phyloP scores from a whole-genome alignment of 2,113 vertebrate species.

The Arizona elegans region DNA sequence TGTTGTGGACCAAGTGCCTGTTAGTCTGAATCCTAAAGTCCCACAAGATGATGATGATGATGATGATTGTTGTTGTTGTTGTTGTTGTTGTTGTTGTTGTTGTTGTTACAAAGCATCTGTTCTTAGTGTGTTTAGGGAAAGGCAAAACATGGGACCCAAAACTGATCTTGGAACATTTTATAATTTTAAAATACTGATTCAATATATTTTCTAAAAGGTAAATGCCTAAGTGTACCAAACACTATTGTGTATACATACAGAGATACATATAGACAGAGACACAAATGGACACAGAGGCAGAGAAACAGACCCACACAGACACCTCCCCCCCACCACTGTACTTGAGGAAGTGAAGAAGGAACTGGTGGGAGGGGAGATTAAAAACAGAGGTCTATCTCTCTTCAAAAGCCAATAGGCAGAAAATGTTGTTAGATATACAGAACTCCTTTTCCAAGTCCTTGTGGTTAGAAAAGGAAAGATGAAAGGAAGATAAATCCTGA shows the following conservation, averaged over 20 bases:
- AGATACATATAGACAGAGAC: not conserved
- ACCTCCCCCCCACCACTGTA: too few relatives aligned
- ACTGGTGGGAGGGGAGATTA: not conserved
- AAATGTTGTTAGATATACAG: not conserved
- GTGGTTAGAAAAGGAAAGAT: not conserved
- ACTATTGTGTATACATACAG: not conserved
- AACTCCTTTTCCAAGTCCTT: not conserved
- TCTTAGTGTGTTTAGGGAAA: not conserved
- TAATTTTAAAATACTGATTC: not conserved
- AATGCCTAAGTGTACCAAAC: not conserved
- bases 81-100: too few relatives aligned
- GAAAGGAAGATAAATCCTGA: not conserved
- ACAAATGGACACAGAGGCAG: too few relatives aligned
- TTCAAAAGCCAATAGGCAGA: not conserved
- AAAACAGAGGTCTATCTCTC: not conserved
- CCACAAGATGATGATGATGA: too few relatives aligned
- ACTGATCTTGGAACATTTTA: not conserved
- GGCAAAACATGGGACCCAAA: not conserved
- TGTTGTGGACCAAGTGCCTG: too few relatives aligned
- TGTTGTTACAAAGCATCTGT: not conserved
- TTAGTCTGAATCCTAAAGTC: too few relatives aligned
- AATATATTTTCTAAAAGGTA: not conserved
- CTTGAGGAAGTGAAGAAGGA: too few relatives aligned
- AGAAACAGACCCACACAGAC: too few relatives aligned
- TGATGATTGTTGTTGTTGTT: too few relatives aligned